Conservation (phyloP, 2,888 invertebrate genomes). For the Dyspetes luteomarginatus region DNA sequence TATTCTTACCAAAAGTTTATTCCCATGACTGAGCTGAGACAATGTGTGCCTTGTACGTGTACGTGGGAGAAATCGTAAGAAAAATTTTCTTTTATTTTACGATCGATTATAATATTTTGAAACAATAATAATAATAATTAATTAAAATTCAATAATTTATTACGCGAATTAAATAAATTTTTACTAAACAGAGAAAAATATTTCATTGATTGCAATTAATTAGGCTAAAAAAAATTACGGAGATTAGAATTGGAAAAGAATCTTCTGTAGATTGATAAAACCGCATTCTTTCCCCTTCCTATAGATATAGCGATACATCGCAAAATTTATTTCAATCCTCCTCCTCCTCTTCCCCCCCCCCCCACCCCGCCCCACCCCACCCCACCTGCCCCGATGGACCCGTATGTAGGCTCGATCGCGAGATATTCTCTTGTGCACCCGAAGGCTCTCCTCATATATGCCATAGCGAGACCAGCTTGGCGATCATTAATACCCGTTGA, state of each 20-base stretch:
- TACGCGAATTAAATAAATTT: too few species aligned
- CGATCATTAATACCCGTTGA: slow-evolving; percentile 78
- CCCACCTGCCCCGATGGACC: too few species aligned
- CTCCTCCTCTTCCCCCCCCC: too few species aligned
- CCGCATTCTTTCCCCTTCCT: neutral
- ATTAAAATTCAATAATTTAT: too few species aligned
- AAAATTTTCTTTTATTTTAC: neutral
- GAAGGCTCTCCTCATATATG: slow-evolving; percentile 51
- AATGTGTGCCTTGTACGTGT: slow-evolving; percentile 49
- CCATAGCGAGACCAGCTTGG: slow-evolving; percentile 42
- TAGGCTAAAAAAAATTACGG: neutral
- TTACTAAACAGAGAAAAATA: too few species aligned
- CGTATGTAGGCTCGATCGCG: slow-evolving; percentile 40
- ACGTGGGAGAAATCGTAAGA: slow-evolving; percentile 49
- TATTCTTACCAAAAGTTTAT: slow-evolving; percentile 28
- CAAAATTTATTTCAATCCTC: slow-evolving; percentile 40
- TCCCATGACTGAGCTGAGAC: slow-evolving; percentile 57
- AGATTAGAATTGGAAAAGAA: too few species aligned
- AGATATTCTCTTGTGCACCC: slow-evolving; percentile 56
- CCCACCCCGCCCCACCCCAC: too few species aligned
- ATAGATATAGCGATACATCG: slow-evolving; percentile 8
- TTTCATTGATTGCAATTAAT: neutral
- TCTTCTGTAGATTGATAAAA: neutral
- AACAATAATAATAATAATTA: neutral
- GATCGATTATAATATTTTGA: neutral